phyloP scores from a whole-genome alignment of 2,797 vertebrate species.

The Cebuella pygmaea region DNA sequence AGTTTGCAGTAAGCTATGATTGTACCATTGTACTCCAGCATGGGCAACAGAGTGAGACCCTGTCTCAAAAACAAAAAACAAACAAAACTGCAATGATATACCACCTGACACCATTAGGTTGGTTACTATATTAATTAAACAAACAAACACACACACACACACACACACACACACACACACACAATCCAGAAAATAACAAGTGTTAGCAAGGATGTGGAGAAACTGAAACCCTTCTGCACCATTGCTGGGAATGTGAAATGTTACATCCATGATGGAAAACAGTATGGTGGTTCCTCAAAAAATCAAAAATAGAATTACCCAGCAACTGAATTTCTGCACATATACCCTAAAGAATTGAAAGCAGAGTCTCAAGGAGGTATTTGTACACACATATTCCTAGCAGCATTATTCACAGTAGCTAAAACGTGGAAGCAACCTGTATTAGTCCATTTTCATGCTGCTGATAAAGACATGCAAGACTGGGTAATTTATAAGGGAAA shows the following conservation, averaged over 20 bases:
- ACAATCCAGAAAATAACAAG: background rate
- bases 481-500: no score
- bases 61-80: no score
- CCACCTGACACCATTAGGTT: no score
- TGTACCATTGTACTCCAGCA: no score
- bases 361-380: background rate
- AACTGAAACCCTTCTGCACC: background rate
- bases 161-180: background rate
- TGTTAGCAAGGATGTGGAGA: background rate
- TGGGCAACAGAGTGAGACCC: no score
- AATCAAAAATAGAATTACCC: background rate
- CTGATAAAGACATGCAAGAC: no score
- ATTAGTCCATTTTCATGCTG: no score
- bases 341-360: background rate
- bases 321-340: background rate
- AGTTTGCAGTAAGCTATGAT: no score
- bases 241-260: background rate
- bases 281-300: background rate
- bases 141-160: background rate
- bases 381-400: background rate
- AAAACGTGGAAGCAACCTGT: background rate
- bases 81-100: no score
- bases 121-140: no score
- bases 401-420: background rate
- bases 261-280: background rate